Conservation (phyloP, 2,113 vertebrate genomes). For the Neoarius graeffei region DNA sequence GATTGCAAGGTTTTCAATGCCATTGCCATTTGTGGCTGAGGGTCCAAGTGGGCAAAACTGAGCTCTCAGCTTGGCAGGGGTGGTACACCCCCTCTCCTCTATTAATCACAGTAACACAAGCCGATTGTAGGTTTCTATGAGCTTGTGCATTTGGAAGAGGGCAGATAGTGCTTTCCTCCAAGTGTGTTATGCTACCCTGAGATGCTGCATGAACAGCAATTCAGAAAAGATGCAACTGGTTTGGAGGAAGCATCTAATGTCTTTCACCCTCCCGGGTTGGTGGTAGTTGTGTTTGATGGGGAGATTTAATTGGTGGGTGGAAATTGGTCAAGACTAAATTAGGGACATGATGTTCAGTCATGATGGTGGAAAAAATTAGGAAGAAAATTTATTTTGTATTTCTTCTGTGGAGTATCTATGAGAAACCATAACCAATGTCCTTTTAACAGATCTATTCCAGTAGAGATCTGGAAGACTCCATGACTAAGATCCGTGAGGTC, state of each 20-base stretch:
- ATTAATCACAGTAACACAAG: not conserved
- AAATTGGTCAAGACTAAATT: not conserved
- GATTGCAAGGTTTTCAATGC: not conserved
- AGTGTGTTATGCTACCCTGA: not conserved
- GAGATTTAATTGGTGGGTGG: not conserved
- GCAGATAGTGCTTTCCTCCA: not conserved
- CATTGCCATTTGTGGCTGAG: not conserved
- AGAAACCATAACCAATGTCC: not conserved
- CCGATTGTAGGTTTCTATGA: not conserved
- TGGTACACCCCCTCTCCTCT: not conserved
- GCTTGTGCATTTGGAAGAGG: not conserved
- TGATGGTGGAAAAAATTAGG: not conserved
- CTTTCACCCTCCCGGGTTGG: not conserved
- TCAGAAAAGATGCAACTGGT: not conserved
- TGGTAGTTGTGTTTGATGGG: not conserved
- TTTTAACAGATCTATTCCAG: slow-evolving; percentile 87
- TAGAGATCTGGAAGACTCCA: slow-evolving; percentile 91
- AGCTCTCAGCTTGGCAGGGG: not conserved
- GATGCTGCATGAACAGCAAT: not conserved
- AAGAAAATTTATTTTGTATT: not conserved
- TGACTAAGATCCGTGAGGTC: slow-evolving; percentile 92
- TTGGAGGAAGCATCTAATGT: not conserved
- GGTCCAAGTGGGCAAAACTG: not conserved
- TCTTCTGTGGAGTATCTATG: not conserved
- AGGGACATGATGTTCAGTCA: not conserved